phyloP scores from a whole-genome alignment of 2,797 vertebrate species.

The Clamator glandarius region DNA sequence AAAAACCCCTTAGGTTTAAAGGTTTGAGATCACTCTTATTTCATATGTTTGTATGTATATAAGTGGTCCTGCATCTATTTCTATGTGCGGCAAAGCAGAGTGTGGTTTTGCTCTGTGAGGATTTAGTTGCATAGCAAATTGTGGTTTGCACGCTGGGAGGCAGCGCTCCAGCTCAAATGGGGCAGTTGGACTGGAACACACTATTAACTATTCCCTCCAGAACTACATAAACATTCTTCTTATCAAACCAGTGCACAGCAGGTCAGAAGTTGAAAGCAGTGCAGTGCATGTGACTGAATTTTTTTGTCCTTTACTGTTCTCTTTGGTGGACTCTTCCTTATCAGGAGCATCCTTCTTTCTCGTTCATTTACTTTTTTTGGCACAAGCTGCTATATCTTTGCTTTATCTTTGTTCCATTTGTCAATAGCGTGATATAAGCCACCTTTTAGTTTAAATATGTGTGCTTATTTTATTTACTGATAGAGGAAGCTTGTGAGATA shows the following conservation, averaged over 20 bases:
- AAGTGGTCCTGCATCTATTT: neutral
- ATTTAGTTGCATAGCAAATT: neutral
- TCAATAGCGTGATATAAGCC: neutral
- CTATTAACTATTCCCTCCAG: constrained; percentile 23
- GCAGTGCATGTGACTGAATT: neutral
- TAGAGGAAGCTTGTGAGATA: constrained; percentile 34
- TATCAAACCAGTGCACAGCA: constrained; percentile 12
- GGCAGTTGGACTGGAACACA: neutral
- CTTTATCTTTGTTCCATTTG: neutral
- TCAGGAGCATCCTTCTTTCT: neutral
- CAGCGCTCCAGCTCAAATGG: neutral
- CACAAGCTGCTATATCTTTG: neutral
- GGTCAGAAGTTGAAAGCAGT: constrained; percentile 4
- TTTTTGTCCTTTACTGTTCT: neutral
- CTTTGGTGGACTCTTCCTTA: constrained; percentile 15
- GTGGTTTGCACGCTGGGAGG: neutral
- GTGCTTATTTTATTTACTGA: neutral
- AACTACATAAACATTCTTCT: constrained; percentile 7
- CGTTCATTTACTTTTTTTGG: neutral
- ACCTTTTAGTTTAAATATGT: neutral
- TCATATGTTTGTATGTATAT: neutral
- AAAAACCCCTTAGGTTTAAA: neutral
- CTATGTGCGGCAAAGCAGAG: neutral
- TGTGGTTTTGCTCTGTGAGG: neutral
- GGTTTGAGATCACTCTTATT: neutral